Base-by-base conservation (phyloP, 2,113 vertebrate species). In the Phylloscopus whistleri region DNA sequence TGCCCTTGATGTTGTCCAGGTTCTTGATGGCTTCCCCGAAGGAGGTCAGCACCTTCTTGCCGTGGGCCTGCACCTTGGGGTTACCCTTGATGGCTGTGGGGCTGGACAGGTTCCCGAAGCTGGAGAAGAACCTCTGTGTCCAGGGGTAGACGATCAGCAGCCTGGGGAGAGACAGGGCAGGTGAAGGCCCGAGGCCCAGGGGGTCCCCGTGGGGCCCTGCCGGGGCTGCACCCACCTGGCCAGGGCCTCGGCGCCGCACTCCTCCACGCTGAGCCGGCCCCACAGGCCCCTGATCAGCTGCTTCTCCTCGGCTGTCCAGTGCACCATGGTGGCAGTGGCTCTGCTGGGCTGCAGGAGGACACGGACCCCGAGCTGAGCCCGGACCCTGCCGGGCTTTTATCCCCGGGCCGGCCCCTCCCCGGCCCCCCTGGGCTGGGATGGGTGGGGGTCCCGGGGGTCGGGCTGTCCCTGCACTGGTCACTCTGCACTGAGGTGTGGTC, bases 71-170 rank as follows among this genome's bases (percentile, higher is more conserved):
- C 41, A 99, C 97, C 30, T 91, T 98, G 13, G 97, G 90, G 93
- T 99, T 99, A 30, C 35, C 90, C 1, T 88, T 9, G 91, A 99
- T 98, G 92, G 98, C 98, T 0, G 98, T 98, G 10, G 98, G 62
- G 43, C 97, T 98, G 87, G 98, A 98, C 55, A 99, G 90, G 97
- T 99, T 98, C 7, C 99, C 98, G 0, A 99, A 99, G 55, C 4
- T 20, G 9, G 58, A 31, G 23, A 98, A 98, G 87, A 98, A 97
- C 95, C 97, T 97, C 94, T 97, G 97, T 48, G 98, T 98, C 99
- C 99, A 99, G 69, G 99, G 98, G 92, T 99, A 99, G 22, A 99
- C 98, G 2, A 98, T 92, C 95, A 98, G 80, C 52, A 98, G 69
- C 78, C 97, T 98, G 63, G n/a, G n/a, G n/a, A n/a, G n/a, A n/a